A percentile compares a stretch with the other conserved stretches of the same genome.
Conservation (phyloP, 2,888 invertebrate species). For the Archips xylosteana region DNA sequence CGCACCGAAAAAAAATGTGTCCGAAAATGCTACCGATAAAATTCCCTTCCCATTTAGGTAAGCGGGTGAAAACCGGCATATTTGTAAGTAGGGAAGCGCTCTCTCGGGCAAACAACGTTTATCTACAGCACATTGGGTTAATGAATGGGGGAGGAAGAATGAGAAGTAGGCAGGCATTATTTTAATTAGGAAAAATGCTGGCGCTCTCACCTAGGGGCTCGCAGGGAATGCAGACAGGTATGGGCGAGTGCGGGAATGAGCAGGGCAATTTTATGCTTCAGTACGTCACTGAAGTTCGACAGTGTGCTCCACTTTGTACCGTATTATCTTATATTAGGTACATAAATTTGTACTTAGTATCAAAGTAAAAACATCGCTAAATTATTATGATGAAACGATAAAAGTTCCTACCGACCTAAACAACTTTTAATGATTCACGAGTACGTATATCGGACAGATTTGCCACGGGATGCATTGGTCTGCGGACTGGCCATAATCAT, state of each 20-base stretch:
- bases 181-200: slow-evolving; percentile 82
- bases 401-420: neutral
- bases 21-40: slow-evolving; percentile 65
- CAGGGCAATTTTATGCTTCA: slow-evolving; percentile 39
- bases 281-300: slow-evolving; percentile 35
- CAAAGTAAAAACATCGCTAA: neutral
- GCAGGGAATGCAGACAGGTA: slow-evolving; percentile 43
- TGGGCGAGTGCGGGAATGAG: slow-evolving; percentile 22
- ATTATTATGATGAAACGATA: neutral
- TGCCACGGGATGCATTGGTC: too few relatives aligned
- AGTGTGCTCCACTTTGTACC: slow-evolving; percentile 32
- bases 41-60: slow-evolving; percentile 68
- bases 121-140: slow-evolving; percentile 81
- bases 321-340: neutral
- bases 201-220: slow-evolving; percentile 60
- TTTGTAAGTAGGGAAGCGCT: slow-evolving; percentile 70
- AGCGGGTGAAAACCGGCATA: slow-evolving; percentile 72
- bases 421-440: too few relatives aligned
- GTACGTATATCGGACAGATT: too few relatives aligned
- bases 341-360: neutral
- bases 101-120: slow-evolving; percentile 77
- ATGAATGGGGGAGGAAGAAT: slow-evolving; percentile 79
- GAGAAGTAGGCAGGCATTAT: slow-evolving; percentile 77
- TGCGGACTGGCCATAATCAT: too few relatives aligned
- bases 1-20: slow-evolving; percentile 58